These are phyloP conservation scores for Pristionchus japonicus DNA, from an alignment of 2,888 invertebrate species.

Conservation along the genomic window DNA sequence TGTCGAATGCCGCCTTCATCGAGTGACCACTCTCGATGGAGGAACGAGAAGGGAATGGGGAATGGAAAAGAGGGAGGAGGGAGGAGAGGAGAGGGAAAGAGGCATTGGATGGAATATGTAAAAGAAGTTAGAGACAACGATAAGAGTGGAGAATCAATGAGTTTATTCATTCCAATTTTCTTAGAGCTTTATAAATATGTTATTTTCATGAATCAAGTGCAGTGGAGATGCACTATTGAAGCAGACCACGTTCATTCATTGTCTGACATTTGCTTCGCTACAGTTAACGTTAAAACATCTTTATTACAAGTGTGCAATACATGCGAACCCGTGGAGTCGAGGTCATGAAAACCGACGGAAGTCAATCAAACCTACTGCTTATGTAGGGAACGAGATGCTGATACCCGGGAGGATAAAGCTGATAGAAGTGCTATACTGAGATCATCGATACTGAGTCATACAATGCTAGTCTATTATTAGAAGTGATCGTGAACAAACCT, in stretches of 20 bases:
- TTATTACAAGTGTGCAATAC: background rate
- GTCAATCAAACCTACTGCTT: background rate
- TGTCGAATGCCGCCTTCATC: too few relatives aligned
- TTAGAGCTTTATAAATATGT: too few relatives aligned
- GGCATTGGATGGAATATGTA: background rate
- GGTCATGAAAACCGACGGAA: conserved; percentile 24
- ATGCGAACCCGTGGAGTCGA: background rate
- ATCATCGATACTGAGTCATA: background rate
- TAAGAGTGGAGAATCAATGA: background rate
- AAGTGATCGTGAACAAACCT: too few relatives aligned
- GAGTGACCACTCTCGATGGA: too few relatives aligned
- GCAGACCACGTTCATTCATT: too few relatives aligned
- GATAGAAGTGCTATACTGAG: conserved; percentile 14
- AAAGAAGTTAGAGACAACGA: background rate
- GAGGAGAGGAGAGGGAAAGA: background rate
- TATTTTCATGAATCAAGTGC: too few relatives aligned
- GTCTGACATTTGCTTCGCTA: background rate
- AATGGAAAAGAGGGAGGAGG: too few relatives aligned
- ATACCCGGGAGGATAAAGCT: conserved; percentile 2
- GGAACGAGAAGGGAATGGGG: too few relatives aligned
- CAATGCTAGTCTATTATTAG: background rate
- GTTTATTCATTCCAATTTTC: background rate
- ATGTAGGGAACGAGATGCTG: background rate
- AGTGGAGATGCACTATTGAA: too few relatives aligned
- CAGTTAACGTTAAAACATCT: background rate